phyloP scores from a whole-genome alignment of 2,113 vertebrate species.

The Ifrita kowaldi region DNA sequence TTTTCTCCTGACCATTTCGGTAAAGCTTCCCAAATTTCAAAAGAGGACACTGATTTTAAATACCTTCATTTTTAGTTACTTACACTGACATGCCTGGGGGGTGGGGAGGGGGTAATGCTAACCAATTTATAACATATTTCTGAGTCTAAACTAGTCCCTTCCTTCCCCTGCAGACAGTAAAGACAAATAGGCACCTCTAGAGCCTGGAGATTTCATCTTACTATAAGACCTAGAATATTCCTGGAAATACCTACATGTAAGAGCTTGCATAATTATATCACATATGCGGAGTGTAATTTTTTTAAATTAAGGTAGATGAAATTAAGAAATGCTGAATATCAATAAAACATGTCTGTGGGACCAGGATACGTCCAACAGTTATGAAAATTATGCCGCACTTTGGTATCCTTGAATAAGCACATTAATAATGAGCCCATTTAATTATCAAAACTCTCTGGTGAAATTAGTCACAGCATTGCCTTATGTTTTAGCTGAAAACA shows the following conservation, averaged over 20 bases:
- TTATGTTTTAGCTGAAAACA: not conserved
- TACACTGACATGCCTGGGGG: not conserved
- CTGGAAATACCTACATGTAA: not conserved
- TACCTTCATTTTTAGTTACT: not conserved
- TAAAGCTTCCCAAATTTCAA: not conserved
- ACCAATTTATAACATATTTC: not conserved
- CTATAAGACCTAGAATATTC: not conserved
- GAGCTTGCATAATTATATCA: not conserved
- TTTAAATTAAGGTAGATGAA: not conserved
- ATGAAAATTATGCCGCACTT: not conserved
- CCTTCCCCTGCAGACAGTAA: not conserved
- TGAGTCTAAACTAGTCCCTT: not conserved
- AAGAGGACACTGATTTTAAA: not conserved
- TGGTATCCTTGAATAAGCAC: not conserved
- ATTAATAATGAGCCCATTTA: not conserved
- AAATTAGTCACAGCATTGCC: not conserved
- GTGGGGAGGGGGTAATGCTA: accelerated
- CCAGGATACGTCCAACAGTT: not conserved
- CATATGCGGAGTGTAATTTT: not conserved
- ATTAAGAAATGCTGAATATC: not conserved
- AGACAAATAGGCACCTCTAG: not conserved
- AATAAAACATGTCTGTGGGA: not conserved
- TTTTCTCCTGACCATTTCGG: not conserved
- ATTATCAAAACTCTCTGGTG: not conserved
- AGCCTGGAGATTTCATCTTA: not conserved